Evolutionary conservation across 2,797 vertebrate genomes (phyloP), one percentile per base, ranked within the genome.

Genomic region (Triplophysa bombifrons): DNA sequence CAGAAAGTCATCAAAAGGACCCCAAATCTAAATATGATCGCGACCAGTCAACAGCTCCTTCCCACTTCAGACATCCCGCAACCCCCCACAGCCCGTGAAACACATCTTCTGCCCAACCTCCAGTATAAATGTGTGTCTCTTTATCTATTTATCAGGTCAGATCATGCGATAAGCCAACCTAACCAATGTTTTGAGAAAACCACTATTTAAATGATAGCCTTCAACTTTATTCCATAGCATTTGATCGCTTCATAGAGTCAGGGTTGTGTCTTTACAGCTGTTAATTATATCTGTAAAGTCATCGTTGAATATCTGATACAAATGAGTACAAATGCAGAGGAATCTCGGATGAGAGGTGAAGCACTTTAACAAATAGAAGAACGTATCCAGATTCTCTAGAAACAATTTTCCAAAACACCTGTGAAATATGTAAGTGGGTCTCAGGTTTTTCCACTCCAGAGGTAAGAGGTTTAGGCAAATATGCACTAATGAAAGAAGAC

Each of bases 1-100:
- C 13, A 75, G 56, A 68, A 30, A 17, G 71, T 22, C 41, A 2
- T 41, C 98, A 99, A 96, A 97, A 93, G 60, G 77, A 74, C 73
- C 58, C 67, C 8, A 19, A 55, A 27, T 10, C 22, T 41, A 56
- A 75, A 70, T 65, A 67, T 72, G 60, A 77, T 61, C 64, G 41
- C 41, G 53, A 66, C 27, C 67, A 82, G 64, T 85, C 76, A 80
- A 84, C 80, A 87, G 82, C 76, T 89, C 90, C 85, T 60, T 25
- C 66, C 61, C 63, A 64, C 50, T 75, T 76, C 61, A 64, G 60
- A 74, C 67, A 30, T 22, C 56, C 38, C 53, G 71, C 56, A 74
- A 77, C 70, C 79, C 91, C 89, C 87, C 91, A 88, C 86, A 80
- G 82, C 92, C 89, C 85, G 74, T 80, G 51, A 73, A 78, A 68